phyloP scores from a whole-genome alignment of 2,888 invertebrate genomes.

The Nemotelus nigrinus region DNA sequence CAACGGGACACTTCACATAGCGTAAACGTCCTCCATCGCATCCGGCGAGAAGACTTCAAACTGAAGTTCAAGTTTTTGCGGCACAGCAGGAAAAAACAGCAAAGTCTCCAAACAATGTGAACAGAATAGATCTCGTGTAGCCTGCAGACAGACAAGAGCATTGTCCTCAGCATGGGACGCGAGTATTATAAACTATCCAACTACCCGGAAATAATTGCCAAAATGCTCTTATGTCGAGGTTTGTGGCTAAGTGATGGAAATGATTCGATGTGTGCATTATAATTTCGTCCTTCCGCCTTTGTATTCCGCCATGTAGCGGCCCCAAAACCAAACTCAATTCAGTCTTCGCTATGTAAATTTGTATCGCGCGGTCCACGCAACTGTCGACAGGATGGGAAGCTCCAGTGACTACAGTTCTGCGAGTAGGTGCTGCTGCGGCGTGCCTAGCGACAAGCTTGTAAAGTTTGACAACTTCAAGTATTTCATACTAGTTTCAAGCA shows the following conservation, averaged over 20 bases:
- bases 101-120: conserved; percentile 6
- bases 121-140: conserved; percentile 14
- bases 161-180: conserved; percentile 26
- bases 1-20: conserved; percentile 18
- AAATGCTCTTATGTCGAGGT: conserved; percentile 13
- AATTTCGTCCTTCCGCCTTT: not conserved
- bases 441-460: not conserved
- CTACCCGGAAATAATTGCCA: conserved; percentile 44
- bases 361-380: not conserved
- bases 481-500: conserved; percentile 35
- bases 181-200: conserved; percentile 32
- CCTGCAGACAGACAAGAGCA: conserved; percentile 41
- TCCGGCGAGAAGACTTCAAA: conserved; percentile 15
- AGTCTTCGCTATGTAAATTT: not conserved
- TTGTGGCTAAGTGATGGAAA: not conserved
- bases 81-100: not conserved
- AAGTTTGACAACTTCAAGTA: conserved; percentile 39
- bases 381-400: no score
- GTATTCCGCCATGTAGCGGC: not conserved
- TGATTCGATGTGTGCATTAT: not conserved
- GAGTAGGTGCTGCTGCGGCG: not conserved
- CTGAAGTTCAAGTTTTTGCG: conserved; percentile 30
- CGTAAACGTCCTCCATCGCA: conserved; percentile 17
- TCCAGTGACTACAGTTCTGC: no score
- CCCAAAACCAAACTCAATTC: conserved; percentile 23